Evolutionary conservation across 2,888 invertebrate species (phyloP), one percentile per base, ranked within the genome.

Genomic region (Andrena dorsata): DNA sequence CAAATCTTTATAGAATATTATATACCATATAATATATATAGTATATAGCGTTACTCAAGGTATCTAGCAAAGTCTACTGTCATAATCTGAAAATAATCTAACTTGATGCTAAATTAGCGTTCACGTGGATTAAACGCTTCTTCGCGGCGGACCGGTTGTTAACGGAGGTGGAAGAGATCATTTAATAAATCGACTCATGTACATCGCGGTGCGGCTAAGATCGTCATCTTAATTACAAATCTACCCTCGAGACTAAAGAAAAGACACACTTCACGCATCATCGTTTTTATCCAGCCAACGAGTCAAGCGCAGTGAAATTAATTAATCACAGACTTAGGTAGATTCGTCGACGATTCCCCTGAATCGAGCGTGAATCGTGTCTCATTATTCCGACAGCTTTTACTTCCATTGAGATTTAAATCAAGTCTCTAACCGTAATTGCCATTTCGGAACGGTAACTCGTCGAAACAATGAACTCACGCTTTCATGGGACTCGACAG

Each of bases 91-190:
- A 86, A 71, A 58, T 28, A 53, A 77, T 88, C 88, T 87, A 83
- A 86, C 83, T 88, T 73, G 87, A 79, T 74, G 82, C 84, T 91
- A 91, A 88, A 89, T 86, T 23, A 87, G 85, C 84, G 82, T 84
- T 84, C 74, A 60, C 58, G 65, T 73, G 71, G 66, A 20, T 56
- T 53, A 68, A 64, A 79, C 81, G 70, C 81, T 69, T 80, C 83
- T 64, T 30, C 76, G 63, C 63, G 71, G 41, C 79, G 65, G 60
- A 79, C 72, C 65, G 65, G 26, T 77, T 20, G 66, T 56, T 68
- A 41, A 73, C 65, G 41, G 56, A 64, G 53, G 35, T 66, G 63
- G 63, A 47, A 60, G 72, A 41, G 63, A 75, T 86, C 71, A 53
- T 26, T 66, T 53, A 16, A 63, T 74, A 56, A 72, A 80, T 77